phyloP scores from a whole-genome alignment of 92 coral and sea anemone genomes.

The Chrysogorgia sp. region DNA sequence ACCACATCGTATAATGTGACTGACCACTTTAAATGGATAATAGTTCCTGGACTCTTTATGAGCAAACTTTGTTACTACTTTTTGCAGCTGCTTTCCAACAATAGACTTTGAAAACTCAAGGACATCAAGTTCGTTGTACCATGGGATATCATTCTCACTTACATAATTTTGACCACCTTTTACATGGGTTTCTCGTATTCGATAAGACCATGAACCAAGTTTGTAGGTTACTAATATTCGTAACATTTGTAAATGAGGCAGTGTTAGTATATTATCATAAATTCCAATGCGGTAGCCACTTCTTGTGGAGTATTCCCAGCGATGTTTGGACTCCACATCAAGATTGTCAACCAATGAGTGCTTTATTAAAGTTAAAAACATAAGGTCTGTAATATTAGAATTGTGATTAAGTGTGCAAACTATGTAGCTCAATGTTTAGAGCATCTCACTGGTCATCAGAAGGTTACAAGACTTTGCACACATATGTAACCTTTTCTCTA shows the following conservation, averaged over 20 bases:
- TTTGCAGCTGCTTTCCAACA: slow-evolving; percentile 70
- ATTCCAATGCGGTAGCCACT: slow-evolving; percentile 70
- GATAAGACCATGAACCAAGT: slow-evolving; percentile 83
- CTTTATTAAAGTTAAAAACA: slow-evolving; percentile 13
- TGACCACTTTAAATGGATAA: slow-evolving; percentile 76
- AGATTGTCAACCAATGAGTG: slow-evolving; percentile 25
- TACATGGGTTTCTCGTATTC: slow-evolving; percentile 71
- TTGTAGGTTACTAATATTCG: slow-evolving; percentile 55
- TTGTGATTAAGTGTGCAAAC: background rate
- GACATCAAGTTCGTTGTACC: slow-evolving; percentile 79
- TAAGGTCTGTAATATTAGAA: too few relatives aligned
- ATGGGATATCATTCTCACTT: slow-evolving; percentile 75
- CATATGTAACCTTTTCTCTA: too few relatives aligned
- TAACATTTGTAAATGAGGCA: slow-evolving; percentile 41
- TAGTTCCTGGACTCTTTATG: slow-evolving; percentile 37
- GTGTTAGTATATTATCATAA: slow-evolving; percentile 66
- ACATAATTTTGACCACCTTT: slow-evolving; percentile 71
- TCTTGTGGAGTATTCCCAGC: slow-evolving; percentile 65
- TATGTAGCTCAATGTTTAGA: too few relatives aligned
- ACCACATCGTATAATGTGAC: slow-evolving; percentile 86
- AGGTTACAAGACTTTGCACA: too few relatives aligned
- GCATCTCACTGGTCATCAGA: too few relatives aligned
- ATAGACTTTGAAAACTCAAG: slow-evolving; percentile 66
- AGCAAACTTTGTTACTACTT: slow-evolving; percentile 78
- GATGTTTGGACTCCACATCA: slow-evolving; percentile 65